Evolutionary conservation across 2,797 vertebrate species (phyloP), one percentile per base, ranked within the genome.

Genomic region (Enteromius fasciolatus): DNA sequence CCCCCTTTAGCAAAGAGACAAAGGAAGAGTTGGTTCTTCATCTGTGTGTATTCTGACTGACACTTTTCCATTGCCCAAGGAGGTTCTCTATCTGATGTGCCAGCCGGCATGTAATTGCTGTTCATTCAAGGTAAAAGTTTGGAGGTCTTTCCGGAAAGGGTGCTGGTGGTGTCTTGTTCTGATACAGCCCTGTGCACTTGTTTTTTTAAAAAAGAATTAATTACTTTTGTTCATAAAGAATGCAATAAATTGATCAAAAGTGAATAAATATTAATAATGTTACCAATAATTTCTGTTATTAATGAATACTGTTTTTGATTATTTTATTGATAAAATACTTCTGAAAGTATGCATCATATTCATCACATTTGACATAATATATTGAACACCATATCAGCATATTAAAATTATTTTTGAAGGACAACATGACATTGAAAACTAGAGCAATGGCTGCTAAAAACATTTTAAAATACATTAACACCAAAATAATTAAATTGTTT

Each of bases 61-160:
- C 91, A 86, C 87, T 87, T 92, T 85, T 93, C 88, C 85, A 94
- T 88, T 81, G 83, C 78, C 90, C 67, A 78, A 91, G 86, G 85
- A 87, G 78, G 82, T 78, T 86, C 66, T 77, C 87, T 88, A 90
- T 89, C 87, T 87, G 86, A 86, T 86, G 84, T 72, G 74, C 81
- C 81, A 84, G 86, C 92, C 91, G 90, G 90, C 91, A 93, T 94
- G 87, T 87, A 89, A 91, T 86, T 80, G 18, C 84, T 90, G 77
- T 88, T 86, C 89, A 82, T 89, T 86, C 86, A 79, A 88, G 84
- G 80, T 87, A 86, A 88, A 91, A 86, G 87, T 86, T 87, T 89
- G 91, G 86, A 91, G 89, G 83, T 89, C 86, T 90, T 87, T 92
- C 90, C 93, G 93, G 93, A 95, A 94, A 88, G 89, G 84, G 64